phyloP scores from a whole-genome alignment of 64 coral and sea anemone genomes.

The Montipora sp. region DNA sequence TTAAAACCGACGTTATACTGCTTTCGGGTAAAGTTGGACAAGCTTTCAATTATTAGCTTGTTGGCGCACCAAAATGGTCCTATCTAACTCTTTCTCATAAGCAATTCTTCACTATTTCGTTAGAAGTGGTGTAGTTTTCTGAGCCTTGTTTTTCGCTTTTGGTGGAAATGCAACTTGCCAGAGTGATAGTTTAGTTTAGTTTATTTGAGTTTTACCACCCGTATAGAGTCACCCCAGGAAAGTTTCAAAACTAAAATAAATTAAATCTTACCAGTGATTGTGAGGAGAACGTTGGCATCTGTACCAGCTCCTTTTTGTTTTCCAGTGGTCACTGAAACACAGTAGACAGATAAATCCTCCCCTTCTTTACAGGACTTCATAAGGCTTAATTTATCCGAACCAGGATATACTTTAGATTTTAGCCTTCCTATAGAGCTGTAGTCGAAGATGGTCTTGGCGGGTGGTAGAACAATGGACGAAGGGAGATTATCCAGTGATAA shows the following conservation, averaged over 20 bases:
- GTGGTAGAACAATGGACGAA: conserved; percentile 51
- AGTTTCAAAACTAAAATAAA: not conserved
- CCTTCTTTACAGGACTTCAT: conserved; percentile 1
- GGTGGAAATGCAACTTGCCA: too few species aligned
- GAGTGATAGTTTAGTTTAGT: too few species aligned
- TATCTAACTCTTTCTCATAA: too few species aligned
- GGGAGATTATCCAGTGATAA: conserved; percentile 55
- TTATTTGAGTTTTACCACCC: too few species aligned
- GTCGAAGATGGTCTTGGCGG: conserved; percentile 65
- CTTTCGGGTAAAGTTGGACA: too few species aligned
- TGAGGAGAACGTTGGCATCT: conserved; percentile 56
- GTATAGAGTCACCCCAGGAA: not conserved
- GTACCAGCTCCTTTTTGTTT: conserved; percentile 74
- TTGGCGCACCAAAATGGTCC: too few species aligned
- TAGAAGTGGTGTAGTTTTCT: too few species aligned
- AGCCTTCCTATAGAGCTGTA: conserved; percentile 65
- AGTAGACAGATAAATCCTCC: conserved; percentile 42
- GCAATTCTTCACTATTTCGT: too few species aligned
- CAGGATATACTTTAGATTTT: conserved; percentile 29
- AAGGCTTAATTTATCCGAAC: not conserved
- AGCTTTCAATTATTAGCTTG: too few species aligned
- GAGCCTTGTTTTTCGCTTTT: too few species aligned
- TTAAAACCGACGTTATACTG: too few species aligned
- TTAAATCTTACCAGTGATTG: conserved; percentile 58
- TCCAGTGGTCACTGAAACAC: conserved; percentile 60